Evolutionary conservation across 2,797 vertebrate species (phyloP).

Genomic region (Poecilia wingei): DNA sequence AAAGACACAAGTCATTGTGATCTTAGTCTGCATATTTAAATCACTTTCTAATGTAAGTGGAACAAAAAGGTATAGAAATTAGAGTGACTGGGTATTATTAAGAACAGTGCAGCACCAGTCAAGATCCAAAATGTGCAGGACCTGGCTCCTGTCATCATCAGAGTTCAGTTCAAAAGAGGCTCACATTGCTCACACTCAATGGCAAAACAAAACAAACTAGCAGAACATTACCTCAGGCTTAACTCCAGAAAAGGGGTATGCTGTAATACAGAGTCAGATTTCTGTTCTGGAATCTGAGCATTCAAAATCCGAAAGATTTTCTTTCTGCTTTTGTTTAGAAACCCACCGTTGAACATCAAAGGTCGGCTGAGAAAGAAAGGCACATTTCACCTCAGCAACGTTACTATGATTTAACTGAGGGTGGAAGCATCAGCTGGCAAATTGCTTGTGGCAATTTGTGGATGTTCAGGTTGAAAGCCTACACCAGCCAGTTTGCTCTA

Average conservation of each 20-base stretch:
- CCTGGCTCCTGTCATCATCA: background rate
- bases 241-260: background rate
- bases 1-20: background rate
- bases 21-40: background rate
- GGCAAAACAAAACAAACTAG: background rate
- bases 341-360: background rate
- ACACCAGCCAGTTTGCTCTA: background rate
- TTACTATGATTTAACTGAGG: background rate
- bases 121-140: background rate
- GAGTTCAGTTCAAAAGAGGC: background rate
- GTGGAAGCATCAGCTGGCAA: background rate
- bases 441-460: background rate
- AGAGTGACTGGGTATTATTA: background rate
- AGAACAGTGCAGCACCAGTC: background rate
- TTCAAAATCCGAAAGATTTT: background rate
- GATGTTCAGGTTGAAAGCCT: background rate
- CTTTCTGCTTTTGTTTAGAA: conserved; percentile 1
- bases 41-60: no score
- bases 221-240: background rate
- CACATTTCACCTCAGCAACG: background rate
- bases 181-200: background rate
- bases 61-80: background rate
- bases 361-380: background rate
- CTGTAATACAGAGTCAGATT: background rate
- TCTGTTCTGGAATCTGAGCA: background rate